These are phyloP conservation scores for Drosophila mimica DNA, from an alignment of 2,888 invertebrate genomes.

Conservation along the genomic window DNA sequence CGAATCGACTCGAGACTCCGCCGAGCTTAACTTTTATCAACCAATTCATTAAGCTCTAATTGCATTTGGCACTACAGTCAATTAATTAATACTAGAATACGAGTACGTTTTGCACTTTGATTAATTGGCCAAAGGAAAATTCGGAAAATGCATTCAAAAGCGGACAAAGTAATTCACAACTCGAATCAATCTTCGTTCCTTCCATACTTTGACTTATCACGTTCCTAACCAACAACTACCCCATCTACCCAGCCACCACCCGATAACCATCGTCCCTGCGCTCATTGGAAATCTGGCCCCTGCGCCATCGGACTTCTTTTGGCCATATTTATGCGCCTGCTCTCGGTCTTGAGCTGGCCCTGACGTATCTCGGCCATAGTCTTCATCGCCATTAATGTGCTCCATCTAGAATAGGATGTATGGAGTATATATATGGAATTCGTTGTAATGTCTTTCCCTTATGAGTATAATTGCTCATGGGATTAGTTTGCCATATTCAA, in stretches of 20 bases:
- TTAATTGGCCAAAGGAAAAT: constrained; percentile 56
- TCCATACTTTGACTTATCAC: constrained; percentile 52
- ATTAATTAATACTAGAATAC: constrained; percentile 67
- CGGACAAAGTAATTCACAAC: constrained; percentile 66
- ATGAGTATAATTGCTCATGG: not conserved
- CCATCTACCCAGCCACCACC: not conserved
- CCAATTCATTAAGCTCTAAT: constrained; percentile 72
- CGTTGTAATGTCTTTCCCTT: not conserved
- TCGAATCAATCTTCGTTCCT: constrained; percentile 75
- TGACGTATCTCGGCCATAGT: constrained; percentile 36
- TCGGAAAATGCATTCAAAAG: constrained; percentile 66
- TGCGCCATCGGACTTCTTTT: constrained; percentile 26
- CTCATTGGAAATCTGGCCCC: constrained; percentile 7
- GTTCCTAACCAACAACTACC: constrained; percentile 11
- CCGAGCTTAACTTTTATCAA: constrained; percentile 42
- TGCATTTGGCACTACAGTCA: constrained; percentile 66
- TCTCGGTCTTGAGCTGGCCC: constrained; percentile 16
- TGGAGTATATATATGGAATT: not conserved
- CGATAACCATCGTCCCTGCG: too few relatives aligned
- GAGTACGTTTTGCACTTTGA: constrained; percentile 63
- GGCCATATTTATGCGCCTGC: constrained; percentile 17
- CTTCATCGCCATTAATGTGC: not conserved
- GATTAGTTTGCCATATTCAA: not conserved
- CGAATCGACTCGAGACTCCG: constrained; percentile 15
- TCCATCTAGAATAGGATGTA: not conserved